Conservation (phyloP, 2,797 vertebrate genomes). For the Rhinogobio ventralis region DNA sequence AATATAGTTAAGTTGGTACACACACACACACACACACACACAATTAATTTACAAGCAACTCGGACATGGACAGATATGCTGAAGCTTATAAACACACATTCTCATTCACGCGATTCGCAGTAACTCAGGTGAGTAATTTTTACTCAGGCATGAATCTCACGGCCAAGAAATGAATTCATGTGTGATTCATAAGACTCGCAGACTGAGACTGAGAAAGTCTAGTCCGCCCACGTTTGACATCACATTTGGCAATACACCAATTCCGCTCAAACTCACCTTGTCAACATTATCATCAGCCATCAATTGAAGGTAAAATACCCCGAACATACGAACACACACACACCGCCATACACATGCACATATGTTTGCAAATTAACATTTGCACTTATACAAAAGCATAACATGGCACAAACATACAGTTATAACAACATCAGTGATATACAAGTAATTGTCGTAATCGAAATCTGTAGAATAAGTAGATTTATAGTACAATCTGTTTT, state of each 20-base stretch:
- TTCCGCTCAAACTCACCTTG: slow-evolving; percentile 45
- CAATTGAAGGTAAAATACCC: neutral
- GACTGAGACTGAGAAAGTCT: slow-evolving; percentile 42
- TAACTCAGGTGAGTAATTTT: slow-evolving; percentile 27
- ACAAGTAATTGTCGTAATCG: neutral
- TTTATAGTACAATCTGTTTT: neutral
- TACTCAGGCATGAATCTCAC: slow-evolving; percentile 10
- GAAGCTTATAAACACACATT: neutral
- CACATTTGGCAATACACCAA: slow-evolving; percentile 52
- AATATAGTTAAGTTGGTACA: no score
- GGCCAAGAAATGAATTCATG: neutral
- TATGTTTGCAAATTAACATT: neutral
- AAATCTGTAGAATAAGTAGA: neutral
- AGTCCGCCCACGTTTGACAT: slow-evolving; percentile 46
- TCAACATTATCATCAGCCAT: slow-evolving; percentile 30
- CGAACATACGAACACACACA: neutral
- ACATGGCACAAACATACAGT: neutral
- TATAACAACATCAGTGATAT: neutral
- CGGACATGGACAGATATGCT: neutral
- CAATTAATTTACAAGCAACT: neutral
- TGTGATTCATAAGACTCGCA: slow-evolving; percentile 33
- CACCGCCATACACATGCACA: neutral
- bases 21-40: neutral
- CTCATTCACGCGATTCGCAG: slow-evolving; percentile 5
- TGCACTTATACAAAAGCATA: no score